Percentiles rank a stretch among this genome's conserved stretches.
phyloP scores from a whole-genome alignment of 1,140 invertebrate genomes.

The Sycophaga agraensis region DNA sequence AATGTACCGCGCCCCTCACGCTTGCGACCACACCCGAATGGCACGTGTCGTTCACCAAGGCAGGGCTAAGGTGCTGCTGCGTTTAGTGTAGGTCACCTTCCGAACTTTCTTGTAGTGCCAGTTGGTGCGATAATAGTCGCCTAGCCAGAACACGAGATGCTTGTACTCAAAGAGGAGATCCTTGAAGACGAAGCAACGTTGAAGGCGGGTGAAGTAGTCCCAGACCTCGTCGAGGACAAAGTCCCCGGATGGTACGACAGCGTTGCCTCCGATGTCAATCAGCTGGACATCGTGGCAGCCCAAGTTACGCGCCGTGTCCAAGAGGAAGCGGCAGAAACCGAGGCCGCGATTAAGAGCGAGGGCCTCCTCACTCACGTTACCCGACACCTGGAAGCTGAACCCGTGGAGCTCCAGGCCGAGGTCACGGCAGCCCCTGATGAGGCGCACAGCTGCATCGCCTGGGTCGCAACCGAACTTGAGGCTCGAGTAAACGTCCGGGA shows the following conservation, averaged over 20 bases:
- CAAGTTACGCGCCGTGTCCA: slow-evolving; percentile 65
- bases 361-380: slow-evolving; percentile 76
- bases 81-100: slow-evolving; percentile 3
- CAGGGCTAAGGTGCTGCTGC: slow-evolving; percentile 14
- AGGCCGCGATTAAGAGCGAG: slow-evolving; percentile 74
- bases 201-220: slow-evolving; percentile 3
- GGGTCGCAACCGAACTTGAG: slow-evolving; percentile 93
- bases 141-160: slow-evolving; percentile 25
- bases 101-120: slow-evolving; percentile 12
- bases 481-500: slow-evolving; percentile 81
- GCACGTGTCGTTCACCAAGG: slow-evolving; percentile 8
- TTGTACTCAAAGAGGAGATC: slow-evolving; percentile 25
- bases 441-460: slow-evolving; percentile 69
- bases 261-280: slow-evolving; percentile 84
- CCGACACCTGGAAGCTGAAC: slow-evolving; percentile 86
- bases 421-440: slow-evolving; percentile 75
- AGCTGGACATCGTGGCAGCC: slow-evolving; percentile 70
- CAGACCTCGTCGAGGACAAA: slow-evolving; percentile 67
- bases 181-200: slow-evolving; percentile 12
- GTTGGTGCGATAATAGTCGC: slow-evolving; percentile 21
- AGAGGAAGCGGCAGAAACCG: slow-evolving; percentile 64
- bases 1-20: not conserved
- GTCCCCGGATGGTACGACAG: slow-evolving; percentile 66
- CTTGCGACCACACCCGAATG: not conserved
- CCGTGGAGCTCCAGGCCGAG: slow-evolving; percentile 78